A percentile compares a stretch with the other conserved stretches of the same genome.
Evolutionary conservation across 2,797 vertebrate species (phyloP).

Genomic region (Corythornis leucogaster): DNA sequence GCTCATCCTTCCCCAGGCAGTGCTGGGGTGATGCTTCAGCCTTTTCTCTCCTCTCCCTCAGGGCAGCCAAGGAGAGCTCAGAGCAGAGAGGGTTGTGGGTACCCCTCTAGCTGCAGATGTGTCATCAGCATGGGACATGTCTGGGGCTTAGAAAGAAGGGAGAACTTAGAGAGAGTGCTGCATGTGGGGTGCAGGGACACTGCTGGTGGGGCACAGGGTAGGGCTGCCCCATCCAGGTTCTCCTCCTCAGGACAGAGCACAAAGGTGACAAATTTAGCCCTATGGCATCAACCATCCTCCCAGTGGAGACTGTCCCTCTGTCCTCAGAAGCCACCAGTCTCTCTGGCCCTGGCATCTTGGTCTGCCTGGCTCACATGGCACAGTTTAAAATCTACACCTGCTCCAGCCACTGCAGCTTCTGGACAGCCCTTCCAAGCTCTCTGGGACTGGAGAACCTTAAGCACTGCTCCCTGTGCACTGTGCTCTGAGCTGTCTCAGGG

Average conservation of each 20-base stretch:
- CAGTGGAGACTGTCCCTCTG: neutral
- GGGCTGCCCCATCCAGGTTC: accelerated
- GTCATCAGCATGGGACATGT: neutral
- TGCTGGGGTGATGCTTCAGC: neutral
- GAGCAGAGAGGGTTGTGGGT: accelerated
- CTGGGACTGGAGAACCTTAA: neutral
- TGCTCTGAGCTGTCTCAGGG: neutral
- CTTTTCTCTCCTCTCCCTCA: neutral
- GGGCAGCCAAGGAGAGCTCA: neutral
- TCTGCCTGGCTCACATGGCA: accelerated
- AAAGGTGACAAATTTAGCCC: accelerated
- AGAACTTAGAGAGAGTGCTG: no score
- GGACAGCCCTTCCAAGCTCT: neutral
- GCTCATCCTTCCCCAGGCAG: neutral
- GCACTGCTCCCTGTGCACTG: accelerated
- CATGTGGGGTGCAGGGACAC: accelerated
- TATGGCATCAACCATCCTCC: neutral
- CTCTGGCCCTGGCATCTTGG: neutral
- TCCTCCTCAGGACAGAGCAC: neutral
- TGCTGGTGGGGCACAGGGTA: neutral
- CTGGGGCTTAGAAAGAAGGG: neutral
- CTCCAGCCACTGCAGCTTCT: neutral
- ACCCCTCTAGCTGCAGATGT: neutral
- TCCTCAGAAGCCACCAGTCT: neutral
- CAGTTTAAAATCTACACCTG: neutral